Percentiles rank a stretch among this genome's conserved stretches.
Conservation (phyloP, 2,888 invertebrate genomes). For the Brachyptera putata region DNA sequence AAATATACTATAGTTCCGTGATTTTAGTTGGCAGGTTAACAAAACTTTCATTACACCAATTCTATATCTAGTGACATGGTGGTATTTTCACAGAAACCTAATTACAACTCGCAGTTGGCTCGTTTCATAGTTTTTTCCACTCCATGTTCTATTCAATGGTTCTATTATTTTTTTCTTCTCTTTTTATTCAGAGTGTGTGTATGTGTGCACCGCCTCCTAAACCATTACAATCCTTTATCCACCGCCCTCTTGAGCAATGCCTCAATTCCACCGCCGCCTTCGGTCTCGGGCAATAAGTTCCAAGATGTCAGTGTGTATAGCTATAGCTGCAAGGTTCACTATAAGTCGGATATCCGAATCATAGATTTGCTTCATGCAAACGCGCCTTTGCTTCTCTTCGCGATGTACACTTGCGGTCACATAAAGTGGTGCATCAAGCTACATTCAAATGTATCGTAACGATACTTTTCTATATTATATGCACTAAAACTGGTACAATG, state of each 20-base stretch:
- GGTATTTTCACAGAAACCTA: constrained; percentile 7
- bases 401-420: too few relatives aligned
- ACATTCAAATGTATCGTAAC: too few relatives aligned
- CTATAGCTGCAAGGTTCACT: constrained; percentile 1
- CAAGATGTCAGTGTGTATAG: constrained; percentile 9
- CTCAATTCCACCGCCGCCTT: neutral
- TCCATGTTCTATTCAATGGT: too few relatives aligned
- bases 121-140: too few relatives aligned
- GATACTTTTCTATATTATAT: too few relatives aligned
- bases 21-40: neutral
- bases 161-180: neutral
- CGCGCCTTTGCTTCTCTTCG: too few relatives aligned
- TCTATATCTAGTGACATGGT: neutral
- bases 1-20: too few relatives aligned
- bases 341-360: constrained; percentile 15
- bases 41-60: constrained; percentile 4
- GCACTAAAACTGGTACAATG: too few relatives aligned
- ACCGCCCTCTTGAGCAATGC: neutral
- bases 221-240: neutral
- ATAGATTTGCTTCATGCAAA: constrained; percentile 9
- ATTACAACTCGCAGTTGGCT: too few relatives aligned
- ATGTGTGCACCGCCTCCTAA: neutral
- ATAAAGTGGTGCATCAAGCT: too few relatives aligned
- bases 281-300: constrained; percentile 13
- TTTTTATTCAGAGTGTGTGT: too few relatives aligned